Percentiles rank a stretch among this genome's conserved stretches.
phyloP scores from a whole-genome alignment of 1,140 invertebrate genomes.

The Wiebesia pumilae region DNA sequence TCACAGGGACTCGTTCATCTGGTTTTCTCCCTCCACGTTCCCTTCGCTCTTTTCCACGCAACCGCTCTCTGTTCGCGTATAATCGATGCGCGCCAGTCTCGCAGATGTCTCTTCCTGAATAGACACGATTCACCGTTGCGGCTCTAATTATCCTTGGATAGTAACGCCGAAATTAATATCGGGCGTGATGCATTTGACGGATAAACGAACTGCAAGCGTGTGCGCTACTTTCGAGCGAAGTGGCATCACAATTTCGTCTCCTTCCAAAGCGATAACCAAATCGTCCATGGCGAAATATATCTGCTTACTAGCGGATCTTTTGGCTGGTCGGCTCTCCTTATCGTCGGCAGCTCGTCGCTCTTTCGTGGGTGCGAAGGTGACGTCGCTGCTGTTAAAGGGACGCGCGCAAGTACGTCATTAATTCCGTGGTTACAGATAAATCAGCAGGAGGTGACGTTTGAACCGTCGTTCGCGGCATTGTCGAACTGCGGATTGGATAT shows the following conservation, averaged over 20 bases:
- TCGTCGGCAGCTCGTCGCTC: background rate
- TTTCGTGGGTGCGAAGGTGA: background rate
- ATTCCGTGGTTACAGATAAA: slow-evolving; percentile 25
- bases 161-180: slow-evolving; percentile 43
- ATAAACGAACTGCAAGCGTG: background rate
- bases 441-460: background rate
- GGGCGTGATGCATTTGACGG: slow-evolving; percentile 34
- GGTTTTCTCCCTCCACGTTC: background rate
- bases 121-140: background rate
- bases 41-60: background rate
- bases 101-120: slow-evolving; percentile 7
- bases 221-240: background rate
- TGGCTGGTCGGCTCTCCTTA: background rate
- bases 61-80: slow-evolving; percentile 33
- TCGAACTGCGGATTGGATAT: slow-evolving; percentile 13
- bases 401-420: background rate
- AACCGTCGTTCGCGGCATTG: background rate
- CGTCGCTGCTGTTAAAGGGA: background rate
- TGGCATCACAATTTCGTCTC: background rate
- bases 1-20: background rate
- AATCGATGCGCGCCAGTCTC: slow-evolving; percentile 53
- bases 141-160: slow-evolving; percentile 42
- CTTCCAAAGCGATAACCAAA: background rate
- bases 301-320: background rate
- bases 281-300: slow-evolving; percentile 22